Evolutionary conservation across 2,888 invertebrate genomes (phyloP).

Genomic region (Troilus luridus): DNA sequence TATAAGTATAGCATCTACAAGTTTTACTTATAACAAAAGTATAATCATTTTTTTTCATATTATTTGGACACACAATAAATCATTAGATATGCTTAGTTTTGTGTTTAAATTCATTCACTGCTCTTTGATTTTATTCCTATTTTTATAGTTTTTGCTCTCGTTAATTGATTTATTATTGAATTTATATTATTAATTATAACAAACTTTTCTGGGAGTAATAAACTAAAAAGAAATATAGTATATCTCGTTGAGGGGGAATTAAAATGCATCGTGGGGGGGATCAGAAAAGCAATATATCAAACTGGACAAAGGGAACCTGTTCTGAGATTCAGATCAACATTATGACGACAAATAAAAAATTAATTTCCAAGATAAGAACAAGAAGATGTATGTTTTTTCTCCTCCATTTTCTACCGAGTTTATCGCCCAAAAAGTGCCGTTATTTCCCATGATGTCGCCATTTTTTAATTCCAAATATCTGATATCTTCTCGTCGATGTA

Average conservation of each 20-base stretch:
- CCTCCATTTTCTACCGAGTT: not conserved
- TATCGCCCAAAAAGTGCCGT: not conserved
- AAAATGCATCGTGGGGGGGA: not conserved
- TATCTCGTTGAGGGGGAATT: not conserved
- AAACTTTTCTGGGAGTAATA: too few relatives aligned
- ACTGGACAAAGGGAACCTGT: not conserved
- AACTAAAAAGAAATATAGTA: too few relatives aligned
- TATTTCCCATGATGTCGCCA: not conserved
- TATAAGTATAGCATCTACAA: too few relatives aligned
- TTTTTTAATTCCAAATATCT: not conserved
- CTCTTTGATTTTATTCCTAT: too few relatives aligned
- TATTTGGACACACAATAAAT: too few relatives aligned
- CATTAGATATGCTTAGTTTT: too few relatives aligned
- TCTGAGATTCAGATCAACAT: not conserved
- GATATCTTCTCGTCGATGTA: not conserved
- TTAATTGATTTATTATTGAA: too few relatives aligned
- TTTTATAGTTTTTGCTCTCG: too few relatives aligned
- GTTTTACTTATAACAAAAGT: too few relatives aligned
- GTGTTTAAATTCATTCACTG: too few relatives aligned
- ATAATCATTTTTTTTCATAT: too few relatives aligned
- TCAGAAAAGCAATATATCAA: not conserved
- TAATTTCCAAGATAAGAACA: not conserved
- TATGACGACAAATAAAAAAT: conserved; percentile 13
- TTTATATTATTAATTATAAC: too few relatives aligned
- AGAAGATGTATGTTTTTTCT: not conserved